Evolutionary conservation across 64 coral and sea anemone genomes (phyloP).

Genomic region (Astreopora myriophthalma): DNA sequence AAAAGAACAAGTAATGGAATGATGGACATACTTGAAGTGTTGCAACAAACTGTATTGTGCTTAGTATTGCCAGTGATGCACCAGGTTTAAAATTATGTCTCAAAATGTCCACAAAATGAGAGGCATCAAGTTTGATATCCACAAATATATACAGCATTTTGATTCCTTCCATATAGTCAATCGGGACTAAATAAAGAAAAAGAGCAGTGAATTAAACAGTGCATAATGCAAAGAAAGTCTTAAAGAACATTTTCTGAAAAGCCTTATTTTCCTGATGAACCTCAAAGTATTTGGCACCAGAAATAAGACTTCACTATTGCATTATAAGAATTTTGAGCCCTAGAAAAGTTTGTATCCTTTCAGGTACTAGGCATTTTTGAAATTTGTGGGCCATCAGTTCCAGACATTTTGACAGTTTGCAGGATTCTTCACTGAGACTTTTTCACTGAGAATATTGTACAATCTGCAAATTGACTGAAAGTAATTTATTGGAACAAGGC

Average conservation of each 20-base stretch:
- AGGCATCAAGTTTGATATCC: conserved; percentile 94
- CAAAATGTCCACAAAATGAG: conserved; percentile 90
- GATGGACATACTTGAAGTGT: conserved; percentile 82
- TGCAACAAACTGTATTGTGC: conserved; percentile 97
- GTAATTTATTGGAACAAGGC: too few species aligned
- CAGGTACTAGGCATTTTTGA: too few species aligned
- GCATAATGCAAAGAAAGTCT: not conserved
- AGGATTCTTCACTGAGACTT: too few species aligned
- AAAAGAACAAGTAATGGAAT: not conserved
- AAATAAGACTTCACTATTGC: too few species aligned
- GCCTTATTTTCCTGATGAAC: too few species aligned
- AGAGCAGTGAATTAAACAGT: not conserved
- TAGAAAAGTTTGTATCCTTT: too few species aligned
- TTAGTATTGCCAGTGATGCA: conserved; percentile 77
- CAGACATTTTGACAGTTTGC: too few species aligned
- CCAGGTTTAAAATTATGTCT: conserved; percentile 77
- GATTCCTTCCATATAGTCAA: conserved; percentile 92
- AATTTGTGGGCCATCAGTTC: too few species aligned
- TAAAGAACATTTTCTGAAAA: not conserved
- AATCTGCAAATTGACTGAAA: too few species aligned
- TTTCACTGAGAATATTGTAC: too few species aligned
- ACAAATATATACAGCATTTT: conserved; percentile 99
- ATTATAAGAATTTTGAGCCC: too few species aligned
- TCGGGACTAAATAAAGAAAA: conserved; percentile 66
- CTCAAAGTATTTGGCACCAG: too few species aligned